These are phyloP conservation scores for Andrena camellia DNA, from an alignment of 2,888 invertebrate genomes.

Conservation along the genomic window DNA sequence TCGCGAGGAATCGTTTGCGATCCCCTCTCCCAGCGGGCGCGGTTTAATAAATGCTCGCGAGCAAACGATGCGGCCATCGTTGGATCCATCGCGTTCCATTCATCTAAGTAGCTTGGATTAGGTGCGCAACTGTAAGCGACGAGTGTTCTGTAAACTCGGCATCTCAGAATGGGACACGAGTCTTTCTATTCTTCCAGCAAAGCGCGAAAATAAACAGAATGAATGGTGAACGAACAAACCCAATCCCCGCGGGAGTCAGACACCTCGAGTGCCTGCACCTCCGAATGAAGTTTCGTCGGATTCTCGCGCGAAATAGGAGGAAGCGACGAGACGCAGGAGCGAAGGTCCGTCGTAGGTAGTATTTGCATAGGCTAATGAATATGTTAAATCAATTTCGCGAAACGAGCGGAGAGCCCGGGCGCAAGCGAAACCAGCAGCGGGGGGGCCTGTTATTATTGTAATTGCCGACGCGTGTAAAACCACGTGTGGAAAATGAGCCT, in stretches of 20 bases:
- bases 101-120: conserved; percentile 47
- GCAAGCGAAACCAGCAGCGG: conserved; percentile 74
- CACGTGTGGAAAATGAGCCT: conserved; percentile 84
- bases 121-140: conserved; percentile 6
- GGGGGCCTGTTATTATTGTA: conserved; percentile 84
- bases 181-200: background rate
- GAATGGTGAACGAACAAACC: no score
- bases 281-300: background rate
- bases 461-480: conserved; percentile 83
- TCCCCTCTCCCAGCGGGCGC: conserved; percentile 8
- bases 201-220: no score
- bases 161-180: background rate
- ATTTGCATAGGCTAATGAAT: conserved; percentile 85
- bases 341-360: conserved; percentile 36
- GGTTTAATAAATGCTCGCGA: conserved; percentile 67
- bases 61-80: conserved; percentile 53
- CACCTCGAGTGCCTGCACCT: no score
- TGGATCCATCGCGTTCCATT: conserved; percentile 52
- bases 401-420: conserved; percentile 77
- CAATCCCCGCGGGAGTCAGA: no score
- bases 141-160: background rate
- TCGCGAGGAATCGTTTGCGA: conserved; percentile 57
- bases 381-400: conserved; percentile 84
- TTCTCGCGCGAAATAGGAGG: background rate
- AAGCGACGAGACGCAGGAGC: background rate